These are phyloP conservation scores for Zaprionus gabonicus DNA, from an alignment of 1,140 invertebrate species.

Conservation along the genomic window DNA sequence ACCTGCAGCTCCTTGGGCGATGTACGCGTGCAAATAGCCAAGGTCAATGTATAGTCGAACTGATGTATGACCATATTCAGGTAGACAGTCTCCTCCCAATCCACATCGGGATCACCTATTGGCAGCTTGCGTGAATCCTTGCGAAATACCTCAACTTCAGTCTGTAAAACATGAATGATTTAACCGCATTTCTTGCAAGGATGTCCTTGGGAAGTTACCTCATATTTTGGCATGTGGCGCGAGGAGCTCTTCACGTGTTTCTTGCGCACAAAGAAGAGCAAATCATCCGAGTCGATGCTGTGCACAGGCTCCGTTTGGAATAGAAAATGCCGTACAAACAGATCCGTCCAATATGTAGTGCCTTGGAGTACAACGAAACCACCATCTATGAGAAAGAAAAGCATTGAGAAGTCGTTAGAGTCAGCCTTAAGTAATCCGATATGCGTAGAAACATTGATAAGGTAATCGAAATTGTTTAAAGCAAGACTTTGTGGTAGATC, in stretches of 20 bases:
- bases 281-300: conserved; percentile 95
- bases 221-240: conserved; percentile 94
- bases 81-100: conserved; percentile 99
- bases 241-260: conserved; percentile 94
- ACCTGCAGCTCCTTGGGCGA: conserved; percentile 98
- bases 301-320: conserved; percentile 91
- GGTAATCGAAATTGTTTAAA: too few relatives aligned
- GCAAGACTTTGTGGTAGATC: too few relatives aligned
- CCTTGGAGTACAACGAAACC: conserved; percentile 96
- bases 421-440: background rate
- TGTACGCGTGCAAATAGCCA: conserved; percentile 98
- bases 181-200: background rate
- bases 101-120: conserved; percentile 96
- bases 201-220: conserved; percentile 86
- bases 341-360: conserved; percentile 97
- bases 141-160: conserved; percentile 97
- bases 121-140: conserved; percentile 98
- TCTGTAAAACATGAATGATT: conserved; percentile 85
- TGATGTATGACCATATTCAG: conserved; percentile 99
- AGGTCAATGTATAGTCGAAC: conserved; percentile 98
- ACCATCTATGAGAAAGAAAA: conserved; percentile 87
- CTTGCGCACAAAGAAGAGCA: conserved; percentile 98
- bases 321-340: conserved; percentile 97
- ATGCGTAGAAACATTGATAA: background rate
- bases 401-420: background rate